Evolutionary conservation across 2,888 invertebrate genomes (phyloP).

Genomic region (Leptinotarsa rubiginosa): DNA sequence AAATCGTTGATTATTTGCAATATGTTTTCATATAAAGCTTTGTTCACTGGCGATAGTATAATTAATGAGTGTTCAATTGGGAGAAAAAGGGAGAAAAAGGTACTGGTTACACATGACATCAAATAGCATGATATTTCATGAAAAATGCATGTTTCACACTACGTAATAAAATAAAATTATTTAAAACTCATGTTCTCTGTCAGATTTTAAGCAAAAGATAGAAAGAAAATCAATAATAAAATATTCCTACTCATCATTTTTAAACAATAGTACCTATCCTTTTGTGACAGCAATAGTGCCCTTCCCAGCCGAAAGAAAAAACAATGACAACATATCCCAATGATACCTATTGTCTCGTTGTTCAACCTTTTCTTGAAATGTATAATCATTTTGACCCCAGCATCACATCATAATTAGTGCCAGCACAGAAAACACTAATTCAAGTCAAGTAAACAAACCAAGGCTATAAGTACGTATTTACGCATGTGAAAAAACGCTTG

Average conservation of each 20-base stretch:
- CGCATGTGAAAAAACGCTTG: slow-evolving; percentile 4
- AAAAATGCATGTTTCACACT: no score
- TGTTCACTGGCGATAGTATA: neutral
- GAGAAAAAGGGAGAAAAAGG: neutral
- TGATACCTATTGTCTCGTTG: neutral
- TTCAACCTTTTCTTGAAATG: slow-evolving; percentile 14
- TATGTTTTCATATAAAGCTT: neutral
- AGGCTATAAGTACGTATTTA: neutral
- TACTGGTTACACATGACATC: no score
- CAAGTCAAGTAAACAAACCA: slow-evolving; percentile 8
- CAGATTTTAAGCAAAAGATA: no score
- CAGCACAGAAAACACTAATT: slow-evolving; percentile 13
- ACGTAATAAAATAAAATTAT: no score
- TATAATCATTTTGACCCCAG: slow-evolving; percentile 12
- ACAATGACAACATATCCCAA: no score
- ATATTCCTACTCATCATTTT: no score
- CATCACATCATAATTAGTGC: slow-evolving; percentile 13
- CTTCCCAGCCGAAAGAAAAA: no score
- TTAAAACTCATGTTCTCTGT: no score
- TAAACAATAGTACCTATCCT: no score
- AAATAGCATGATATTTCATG: no score
- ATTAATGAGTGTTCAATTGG: neutral
- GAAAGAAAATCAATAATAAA: no score
- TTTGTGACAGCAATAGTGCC: no score
- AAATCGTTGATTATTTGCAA: neutral